Percentiles rank a stretch among this genome's conserved stretches.
Evolutionary conservation across 2,797 vertebrate genomes (phyloP).

Genomic region (Hyperoplus lanceolatus): DNA sequence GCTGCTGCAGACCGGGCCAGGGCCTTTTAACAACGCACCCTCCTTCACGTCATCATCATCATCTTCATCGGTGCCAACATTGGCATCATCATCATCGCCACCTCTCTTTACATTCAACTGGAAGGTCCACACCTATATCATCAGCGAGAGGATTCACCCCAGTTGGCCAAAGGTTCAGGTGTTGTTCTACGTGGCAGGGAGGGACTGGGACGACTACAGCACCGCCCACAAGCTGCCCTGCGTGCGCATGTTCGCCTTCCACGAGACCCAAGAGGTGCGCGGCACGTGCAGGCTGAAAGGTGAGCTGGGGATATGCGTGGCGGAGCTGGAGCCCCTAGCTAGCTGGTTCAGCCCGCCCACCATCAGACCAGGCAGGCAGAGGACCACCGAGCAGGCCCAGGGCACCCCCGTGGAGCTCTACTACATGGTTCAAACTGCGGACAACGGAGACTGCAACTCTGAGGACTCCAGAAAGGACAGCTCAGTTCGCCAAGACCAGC

Average conservation of each 20-base stretch:
- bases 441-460: conserved; percentile 81
- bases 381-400: conserved; percentile 82
- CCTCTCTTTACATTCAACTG: conserved; percentile 89
- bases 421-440: conserved; percentile 85
- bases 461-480: conserved; percentile 88
- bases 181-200: conserved; percentile 87
- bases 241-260: conserved; percentile 88
- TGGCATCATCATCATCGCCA: conserved; percentile 48
- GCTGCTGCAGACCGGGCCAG: conserved; percentile 80
- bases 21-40: conserved; percentile 75
- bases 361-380: conserved; percentile 86
- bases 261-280: conserved; percentile 90
- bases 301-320: conserved; percentile 88
- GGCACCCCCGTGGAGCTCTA: conserved; percentile 90
- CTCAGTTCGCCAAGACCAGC: conserved; percentile 86
- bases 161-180: conserved; percentile 90
- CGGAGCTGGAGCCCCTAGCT: conserved; percentile 87
- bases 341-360: conserved; percentile 89
- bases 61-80: conserved; percentile 63
- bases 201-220: conserved; percentile 90
- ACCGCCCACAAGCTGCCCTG: conserved; percentile 86
- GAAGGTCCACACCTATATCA: conserved; percentile 88
- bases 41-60: conserved; percentile 34
- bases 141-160: conserved; percentile 87
- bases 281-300: conserved; percentile 87